Evolutionary conservation across 2,888 invertebrate species (phyloP).

Genomic region (Aleiodes leptofemur): DNA sequence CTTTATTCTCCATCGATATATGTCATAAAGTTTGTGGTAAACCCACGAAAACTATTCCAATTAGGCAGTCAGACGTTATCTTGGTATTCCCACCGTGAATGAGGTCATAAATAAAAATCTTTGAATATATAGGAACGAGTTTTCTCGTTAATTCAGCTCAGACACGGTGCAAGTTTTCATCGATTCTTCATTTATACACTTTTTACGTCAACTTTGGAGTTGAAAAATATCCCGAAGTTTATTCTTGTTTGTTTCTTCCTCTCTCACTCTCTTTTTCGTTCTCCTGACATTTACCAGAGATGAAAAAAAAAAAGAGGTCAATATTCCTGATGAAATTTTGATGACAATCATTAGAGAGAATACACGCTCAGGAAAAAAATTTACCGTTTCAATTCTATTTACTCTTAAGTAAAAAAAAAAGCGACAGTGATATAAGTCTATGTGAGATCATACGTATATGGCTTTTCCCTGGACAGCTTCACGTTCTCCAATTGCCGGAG

Average conservation of each 20-base stretch:
- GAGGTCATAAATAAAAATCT: constrained; percentile 44
- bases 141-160: constrained; percentile 17
- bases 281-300: constrained; percentile 49
- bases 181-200: constrained; percentile 8
- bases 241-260: constrained; percentile 34
- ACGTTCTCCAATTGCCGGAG: constrained; percentile 15
- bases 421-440: constrained; percentile 23
- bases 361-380: not conserved
- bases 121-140: constrained; percentile 22
- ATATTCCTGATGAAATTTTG: constrained; percentile 59
- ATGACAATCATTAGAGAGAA: constrained; percentile 50
- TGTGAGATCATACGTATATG: constrained; percentile 26
- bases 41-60: constrained; percentile 58
- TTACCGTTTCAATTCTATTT: not conserved
- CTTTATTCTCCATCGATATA: constrained; percentile 5
- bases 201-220: not conserved
- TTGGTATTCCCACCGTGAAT: constrained; percentile 26
- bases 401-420: not conserved
- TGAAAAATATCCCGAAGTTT: constrained; percentile 20
- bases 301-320: constrained; percentile 2
- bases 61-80: constrained; percentile 53
- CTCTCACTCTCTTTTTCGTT: constrained; percentile 6
- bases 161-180: constrained; percentile 8
- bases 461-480: not conserved
- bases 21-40: constrained; percentile 6